phyloP scores from a whole-genome alignment of 2,888 invertebrate species.

The Zele albiditarsus region DNA sequence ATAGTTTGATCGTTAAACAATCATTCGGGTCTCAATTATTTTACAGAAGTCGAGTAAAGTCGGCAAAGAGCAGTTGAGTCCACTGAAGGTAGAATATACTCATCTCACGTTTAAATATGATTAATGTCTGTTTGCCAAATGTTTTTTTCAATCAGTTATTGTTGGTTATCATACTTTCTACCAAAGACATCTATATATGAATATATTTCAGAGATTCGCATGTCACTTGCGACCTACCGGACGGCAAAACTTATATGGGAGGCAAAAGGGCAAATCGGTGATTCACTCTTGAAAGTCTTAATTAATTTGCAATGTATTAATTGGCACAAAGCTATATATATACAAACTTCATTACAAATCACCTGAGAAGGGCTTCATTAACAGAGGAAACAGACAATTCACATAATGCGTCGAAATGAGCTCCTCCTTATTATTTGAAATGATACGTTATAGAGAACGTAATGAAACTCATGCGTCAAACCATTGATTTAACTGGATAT shows the following conservation, averaged over 20 bases:
- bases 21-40: constrained; percentile 62
- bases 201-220: constrained; percentile 69
- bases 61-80: constrained; percentile 81
- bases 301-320: constrained; percentile 33
- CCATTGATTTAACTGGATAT: not conserved
- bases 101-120: constrained; percentile 14
- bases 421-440: not conserved
- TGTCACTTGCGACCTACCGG: constrained; percentile 62
- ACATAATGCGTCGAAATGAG: not conserved
- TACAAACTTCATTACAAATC: not conserved
- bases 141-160: not conserved
- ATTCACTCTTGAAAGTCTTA: constrained; percentile 58
- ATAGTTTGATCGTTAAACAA: not conserved
- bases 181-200: not conserved
- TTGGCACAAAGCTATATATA: not conserved
- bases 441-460: not conserved
- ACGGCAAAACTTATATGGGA: constrained; percentile 60
- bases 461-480: not conserved
- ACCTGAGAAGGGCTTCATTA: not conserved
- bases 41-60: constrained; percentile 88
- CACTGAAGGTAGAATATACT: constrained; percentile 78
- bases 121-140: not conserved
- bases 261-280: constrained; percentile 67
- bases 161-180: not conserved
- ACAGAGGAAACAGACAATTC: not conserved